Percentiles rank a stretch among this genome's conserved stretches.
These are phyloP conservation scores for Podarcis lilfordi DNA, from an alignment of 2,797 vertebrate genomes.

Conservation along the genomic window DNA sequence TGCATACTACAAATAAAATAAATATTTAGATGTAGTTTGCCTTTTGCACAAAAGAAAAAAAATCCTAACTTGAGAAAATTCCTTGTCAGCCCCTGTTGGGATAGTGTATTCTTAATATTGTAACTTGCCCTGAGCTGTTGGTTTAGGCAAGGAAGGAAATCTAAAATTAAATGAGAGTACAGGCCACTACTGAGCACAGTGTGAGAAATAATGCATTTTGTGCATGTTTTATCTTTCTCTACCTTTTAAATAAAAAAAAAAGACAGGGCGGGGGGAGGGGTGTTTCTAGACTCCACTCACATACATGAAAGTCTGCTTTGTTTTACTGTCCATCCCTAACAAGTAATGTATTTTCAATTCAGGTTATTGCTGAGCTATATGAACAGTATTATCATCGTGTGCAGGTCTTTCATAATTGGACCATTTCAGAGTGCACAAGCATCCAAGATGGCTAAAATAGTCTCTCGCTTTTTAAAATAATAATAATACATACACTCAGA, in stretches of 20 bases:
- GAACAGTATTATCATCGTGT: background rate
- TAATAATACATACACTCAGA: background rate
- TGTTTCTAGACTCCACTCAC: background rate
- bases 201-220: background rate
- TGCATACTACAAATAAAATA: background rate
- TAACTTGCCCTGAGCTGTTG: background rate
- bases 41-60: background rate
- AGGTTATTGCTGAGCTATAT: background rate
- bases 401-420: background rate
- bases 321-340: background rate
- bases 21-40: background rate
- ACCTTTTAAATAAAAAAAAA: background rate
- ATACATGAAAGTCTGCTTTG: background rate
- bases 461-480: background rate
- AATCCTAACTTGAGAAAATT: background rate
- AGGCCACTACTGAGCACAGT: background rate
- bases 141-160: background rate
- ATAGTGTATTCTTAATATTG: background rate
- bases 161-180: too few relatives aligned
- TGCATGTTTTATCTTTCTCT: background rate
- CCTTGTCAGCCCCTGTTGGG: background rate
- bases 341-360: background rate
- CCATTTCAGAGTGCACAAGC: background rate
- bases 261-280: too few relatives aligned
- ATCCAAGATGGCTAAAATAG: background rate